Percentiles rank a stretch among this genome's conserved stretches.
Evolutionary conservation across 2,797 vertebrate genomes (phyloP).

Genomic region (Hafferia zeledoni): DNA sequence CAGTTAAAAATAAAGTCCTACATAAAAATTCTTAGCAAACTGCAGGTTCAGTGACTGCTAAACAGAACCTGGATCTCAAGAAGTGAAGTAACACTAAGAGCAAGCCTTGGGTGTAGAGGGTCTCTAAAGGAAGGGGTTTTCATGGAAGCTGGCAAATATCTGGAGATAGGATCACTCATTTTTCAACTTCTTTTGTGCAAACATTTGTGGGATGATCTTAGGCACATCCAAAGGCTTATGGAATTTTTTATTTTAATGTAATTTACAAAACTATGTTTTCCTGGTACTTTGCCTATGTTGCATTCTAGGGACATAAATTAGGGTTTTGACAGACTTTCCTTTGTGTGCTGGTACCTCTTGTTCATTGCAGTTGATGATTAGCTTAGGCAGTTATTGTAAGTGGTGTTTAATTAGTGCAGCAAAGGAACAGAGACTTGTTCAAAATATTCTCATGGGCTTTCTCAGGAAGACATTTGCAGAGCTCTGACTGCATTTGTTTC

Average conservation of each 20-base stretch:
- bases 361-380: constrained; percentile 31
- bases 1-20: neutral
- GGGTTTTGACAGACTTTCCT: neutral
- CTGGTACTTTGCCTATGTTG: neutral
- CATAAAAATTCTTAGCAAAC: neutral
- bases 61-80: neutral
- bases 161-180: neutral
- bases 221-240: neutral
- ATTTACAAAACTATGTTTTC: neutral
- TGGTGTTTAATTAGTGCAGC: constrained; percentile 50
- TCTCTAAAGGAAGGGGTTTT: neutral
- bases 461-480: neutral
- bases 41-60: neutral
- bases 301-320: neutral
- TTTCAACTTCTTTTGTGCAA: neutral
- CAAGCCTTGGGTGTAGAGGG: neutral
- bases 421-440: constrained; percentile 25
- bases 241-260: neutral
- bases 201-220: neutral
- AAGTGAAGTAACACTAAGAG: neutral
- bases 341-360: constrained; percentile 12
- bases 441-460: neutral
- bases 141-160: neutral
- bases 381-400: constrained; percentile 30
- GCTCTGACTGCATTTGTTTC: neutral